Base-by-base conservation (phyloP, 1,140 invertebrate genomes). In the Achroia grisella region DNA sequence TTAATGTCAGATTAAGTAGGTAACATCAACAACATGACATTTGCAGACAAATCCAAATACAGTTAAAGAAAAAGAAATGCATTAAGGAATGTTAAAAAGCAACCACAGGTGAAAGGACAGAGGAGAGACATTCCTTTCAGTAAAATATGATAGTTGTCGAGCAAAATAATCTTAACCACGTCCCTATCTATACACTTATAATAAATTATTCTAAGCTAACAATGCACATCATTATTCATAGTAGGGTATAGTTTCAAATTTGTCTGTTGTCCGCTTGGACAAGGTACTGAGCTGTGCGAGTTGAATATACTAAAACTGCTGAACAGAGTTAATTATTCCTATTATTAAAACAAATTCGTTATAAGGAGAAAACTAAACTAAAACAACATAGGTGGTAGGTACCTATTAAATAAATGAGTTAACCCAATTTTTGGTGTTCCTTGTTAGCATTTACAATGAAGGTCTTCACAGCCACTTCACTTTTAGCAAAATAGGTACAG, bases 151-250 rank as follows among this genome's bases (percentile, higher is more conserved):
- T 30, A 39, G 46, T 53, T 41, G 44, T 48, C 39, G 48, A 50
- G 40, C 33, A 39, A 49, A 75, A 57, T 57, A 62, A 64, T 56
- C 44, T 45, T 63, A 65, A 79, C 69, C 71, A 73, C 55, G 59
- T 76, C 66, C 66, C 71, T 75, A 80, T 63, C 53, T 49, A 73
- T 80, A 80, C 58, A 77, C 78, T 81, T 85, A 82, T 61, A 71
- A 78, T 81, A 85, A 79, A 81, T 81, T 75, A 84, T 62, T 64
- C 74, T 82, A 82, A 66, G 65, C 74, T 82, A 82, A 84, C 69
- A 77, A 71, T 78, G 69, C 69, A 81, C 73, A 59, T 73, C 70
- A 73, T 71, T 71, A 72, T 61, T 42, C 44, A 39, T 52, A 58
- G 53, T 58, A 57, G 72, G 51, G 65, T 65, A 72, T 69, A 68